These are phyloP conservation scores for Burhinus oedicnemus DNA, from an alignment of 2,113 vertebrate genomes.

Conservation along the genomic window DNA sequence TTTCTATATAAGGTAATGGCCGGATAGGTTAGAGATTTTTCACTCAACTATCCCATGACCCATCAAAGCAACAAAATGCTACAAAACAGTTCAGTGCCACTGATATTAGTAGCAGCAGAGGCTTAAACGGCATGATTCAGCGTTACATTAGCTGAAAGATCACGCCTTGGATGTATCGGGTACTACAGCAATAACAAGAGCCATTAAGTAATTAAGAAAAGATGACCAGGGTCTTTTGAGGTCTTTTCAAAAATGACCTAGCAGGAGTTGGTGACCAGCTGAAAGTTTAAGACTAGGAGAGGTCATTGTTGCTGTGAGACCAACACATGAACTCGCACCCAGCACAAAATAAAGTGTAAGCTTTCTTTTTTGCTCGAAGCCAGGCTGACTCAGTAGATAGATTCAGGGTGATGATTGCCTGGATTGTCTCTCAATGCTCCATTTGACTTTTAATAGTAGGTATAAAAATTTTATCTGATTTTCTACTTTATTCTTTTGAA, in stretches of 20 bases:
- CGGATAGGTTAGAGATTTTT: not conserved
- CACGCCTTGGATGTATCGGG: not conserved
- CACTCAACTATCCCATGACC: not conserved
- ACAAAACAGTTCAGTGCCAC: not conserved
- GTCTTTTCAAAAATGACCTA: not conserved
- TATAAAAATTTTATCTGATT: conserved; percentile 78
- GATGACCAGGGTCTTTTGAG: not conserved
- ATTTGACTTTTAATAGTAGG: conserved; percentile 72
- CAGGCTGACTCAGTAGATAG: not conserved
- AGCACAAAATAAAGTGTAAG: not conserved
- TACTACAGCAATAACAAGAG: not conserved
- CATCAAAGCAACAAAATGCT: not conserved
- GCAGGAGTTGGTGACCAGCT: not conserved
- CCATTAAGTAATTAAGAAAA: not conserved
- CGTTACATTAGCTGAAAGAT: not conserved
- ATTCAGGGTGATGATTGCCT: not conserved
- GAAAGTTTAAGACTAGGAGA: not conserved
- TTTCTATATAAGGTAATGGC: not conserved
- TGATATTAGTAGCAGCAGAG: not conserved
- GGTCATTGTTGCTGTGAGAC: not conserved
- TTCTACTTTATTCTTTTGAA: conserved; percentile 77
- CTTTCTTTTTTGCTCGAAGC: not conserved
- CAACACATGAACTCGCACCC: not conserved
- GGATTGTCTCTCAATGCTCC: conserved; percentile 24
- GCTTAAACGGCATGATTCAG: not conserved